Evolutionary conservation across 2,113 vertebrate genomes (phyloP).

Genomic region (Leucosticte australis): DNA sequence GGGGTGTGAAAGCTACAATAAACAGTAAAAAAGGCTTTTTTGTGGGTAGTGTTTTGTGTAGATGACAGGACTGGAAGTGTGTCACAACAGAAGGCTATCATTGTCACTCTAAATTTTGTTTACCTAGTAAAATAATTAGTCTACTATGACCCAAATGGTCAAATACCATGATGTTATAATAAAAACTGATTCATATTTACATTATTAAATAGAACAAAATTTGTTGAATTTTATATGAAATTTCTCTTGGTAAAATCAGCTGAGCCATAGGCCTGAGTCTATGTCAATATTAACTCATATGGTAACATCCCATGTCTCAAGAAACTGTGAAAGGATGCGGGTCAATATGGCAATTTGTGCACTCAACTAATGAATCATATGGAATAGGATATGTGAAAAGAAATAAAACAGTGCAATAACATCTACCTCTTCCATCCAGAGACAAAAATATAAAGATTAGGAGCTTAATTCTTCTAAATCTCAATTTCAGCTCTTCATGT

Average conservation of each 20-base stretch:
- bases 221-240: neutral
- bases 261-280: neutral
- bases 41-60: neutral
- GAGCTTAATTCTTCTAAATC: neutral
- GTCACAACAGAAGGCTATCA: neutral
- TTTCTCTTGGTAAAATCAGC: neutral
- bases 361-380: neutral
- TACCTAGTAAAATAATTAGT: neutral
- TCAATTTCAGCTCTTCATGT: neutral
- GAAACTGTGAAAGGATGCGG: neutral
- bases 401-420: neutral
- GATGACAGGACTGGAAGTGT: neutral
- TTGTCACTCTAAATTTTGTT: neutral
- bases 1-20: neutral
- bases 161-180: neutral
- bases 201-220: neutral
- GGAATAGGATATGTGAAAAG: neutral
- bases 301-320: neutral
- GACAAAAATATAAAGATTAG: neutral
- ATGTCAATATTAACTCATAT: neutral
- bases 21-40: neutral
- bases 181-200: neutral
- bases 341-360: neutral
- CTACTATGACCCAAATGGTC: neutral
- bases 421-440: neutral